These are phyloP conservation scores for Ursus arctos DNA, from an alignment of 2,113 vertebrate genomes.

Conservation along the genomic window DNA sequence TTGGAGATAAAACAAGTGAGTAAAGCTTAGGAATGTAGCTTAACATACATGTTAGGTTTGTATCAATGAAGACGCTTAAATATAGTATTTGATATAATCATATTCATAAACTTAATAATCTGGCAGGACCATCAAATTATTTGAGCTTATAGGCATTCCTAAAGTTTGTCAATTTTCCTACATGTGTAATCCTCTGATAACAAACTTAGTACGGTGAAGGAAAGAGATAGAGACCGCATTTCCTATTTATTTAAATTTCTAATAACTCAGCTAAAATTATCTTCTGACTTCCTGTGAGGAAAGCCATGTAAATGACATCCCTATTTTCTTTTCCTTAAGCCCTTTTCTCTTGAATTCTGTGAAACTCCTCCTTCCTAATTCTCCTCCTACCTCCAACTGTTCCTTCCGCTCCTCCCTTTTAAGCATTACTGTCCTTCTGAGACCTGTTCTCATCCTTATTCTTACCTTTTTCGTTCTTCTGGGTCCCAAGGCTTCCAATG, in stretches of 20 bases:
- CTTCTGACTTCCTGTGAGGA: conserved; percentile 61
- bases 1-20: conserved; percentile 15
- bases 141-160: background rate
- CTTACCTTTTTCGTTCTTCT: background rate
- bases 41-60: background rate
- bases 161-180: background rate
- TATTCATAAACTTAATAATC: conserved; percentile 40
- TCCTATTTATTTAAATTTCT: conserved; percentile 65
- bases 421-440: background rate
- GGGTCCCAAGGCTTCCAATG: background rate
- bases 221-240: conserved; percentile 53
- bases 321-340: background rate
- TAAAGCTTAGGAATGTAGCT: background rate
- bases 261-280: conserved; percentile 64
- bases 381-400: background rate
- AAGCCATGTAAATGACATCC: conserved; percentile 32
- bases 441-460: background rate
- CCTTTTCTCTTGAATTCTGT: background rate
- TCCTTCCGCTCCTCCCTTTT: background rate
- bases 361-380: background rate
- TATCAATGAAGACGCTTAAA: background rate
- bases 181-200: conserved; percentile 32
- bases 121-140: background rate
- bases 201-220: conserved; percentile 34
- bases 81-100: background rate